Evolutionary conservation across 2,113 vertebrate species (phyloP), one percentile per base, ranked within the genome.

Genomic region (Macrotus californicus): DNA sequence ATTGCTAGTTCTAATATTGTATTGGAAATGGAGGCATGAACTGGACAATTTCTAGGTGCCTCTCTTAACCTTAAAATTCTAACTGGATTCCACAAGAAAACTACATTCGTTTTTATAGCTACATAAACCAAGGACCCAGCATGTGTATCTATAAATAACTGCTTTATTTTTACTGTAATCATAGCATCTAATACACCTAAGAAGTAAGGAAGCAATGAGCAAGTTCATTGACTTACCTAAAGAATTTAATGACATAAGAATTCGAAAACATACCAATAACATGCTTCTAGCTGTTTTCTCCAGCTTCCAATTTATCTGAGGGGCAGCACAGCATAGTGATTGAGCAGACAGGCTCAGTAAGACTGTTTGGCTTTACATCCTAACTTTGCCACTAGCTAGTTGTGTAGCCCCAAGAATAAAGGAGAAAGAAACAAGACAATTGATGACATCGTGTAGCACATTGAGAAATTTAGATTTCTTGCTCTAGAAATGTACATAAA

Each of bases 241-340:
- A 81, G 31, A 77, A 64, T 82, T 86, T 70, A 84, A 31, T 77
- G 56, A 91, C 29, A 64, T 13, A 21, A 54, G 36, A 89, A 73
- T 91, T 93, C 31, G 67, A 14, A 93, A 70, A 76, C 12, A n/a
- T 12, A 48, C 14, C 24, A n/a, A 5, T 43, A 61, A 59, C 91
- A 86, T 34, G 19, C 67, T 26, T 64, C 34, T 61, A 64, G 8
- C 22, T 80, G 12, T 2, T 66, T 91, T 85, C 54, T 90, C 43
- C 59, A 59, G 14, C 75, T 70, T 96, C 61, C 41, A 15, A 5
- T 18, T 43, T 36, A 16, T 11, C 31, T 11, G 19, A 61, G 1
- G 16, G 2, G 5, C 3, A 5, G 3, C 18, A 41, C 1, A 8
- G 18, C 48, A 67, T 2, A 34, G 31, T 13, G 34, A 67, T 19